Percentiles rank a stretch among this genome's conserved stretches.
Evolutionary conservation across 2,113 vertebrate genomes (phyloP).

Genomic region (Mesocricetus auratus): DNA sequence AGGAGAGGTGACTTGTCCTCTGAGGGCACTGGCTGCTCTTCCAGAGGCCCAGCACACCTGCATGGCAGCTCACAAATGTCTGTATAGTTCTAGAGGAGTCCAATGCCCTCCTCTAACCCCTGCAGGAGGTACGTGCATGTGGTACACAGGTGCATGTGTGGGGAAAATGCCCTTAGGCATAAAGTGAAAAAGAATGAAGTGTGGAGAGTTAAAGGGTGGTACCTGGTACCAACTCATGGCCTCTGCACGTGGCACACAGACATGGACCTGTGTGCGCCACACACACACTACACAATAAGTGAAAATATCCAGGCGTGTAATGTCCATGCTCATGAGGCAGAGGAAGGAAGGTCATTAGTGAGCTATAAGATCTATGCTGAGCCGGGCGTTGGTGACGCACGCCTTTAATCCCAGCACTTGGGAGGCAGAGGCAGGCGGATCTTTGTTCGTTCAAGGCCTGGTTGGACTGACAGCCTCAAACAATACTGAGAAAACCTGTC

Average conservation of each 20-base stretch:
- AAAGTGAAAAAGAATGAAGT: neutral
- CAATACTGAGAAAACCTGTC: too few relatives aligned
- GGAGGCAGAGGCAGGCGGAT: too few relatives aligned
- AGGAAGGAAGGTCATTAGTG: too few relatives aligned
- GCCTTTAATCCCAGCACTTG: too few relatives aligned
- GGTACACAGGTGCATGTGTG: accelerated
- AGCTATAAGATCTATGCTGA: too few relatives aligned
- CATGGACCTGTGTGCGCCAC: neutral
- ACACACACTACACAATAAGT: neutral
- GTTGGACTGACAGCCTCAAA: too few relatives aligned
- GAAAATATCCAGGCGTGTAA: neutral
- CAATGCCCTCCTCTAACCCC: neutral
- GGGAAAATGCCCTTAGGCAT: neutral
- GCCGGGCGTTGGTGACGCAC: too few relatives aligned
- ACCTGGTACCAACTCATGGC: neutral
- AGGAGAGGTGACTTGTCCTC: too few relatives aligned
- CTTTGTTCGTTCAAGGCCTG: too few relatives aligned
- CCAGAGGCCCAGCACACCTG: neutral
- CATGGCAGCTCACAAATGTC: neutral
- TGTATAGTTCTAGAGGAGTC: neutral
- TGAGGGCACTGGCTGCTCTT: neutral
- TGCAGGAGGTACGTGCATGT: neutral
- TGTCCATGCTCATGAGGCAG: neutral
- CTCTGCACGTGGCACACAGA: neutral
- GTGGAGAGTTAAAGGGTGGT: neutral